Evolutionary conservation across 1,140 invertebrate species (phyloP), one percentile per base, ranked within the genome.

Genomic region (Hypsibius dujardini): DNA sequence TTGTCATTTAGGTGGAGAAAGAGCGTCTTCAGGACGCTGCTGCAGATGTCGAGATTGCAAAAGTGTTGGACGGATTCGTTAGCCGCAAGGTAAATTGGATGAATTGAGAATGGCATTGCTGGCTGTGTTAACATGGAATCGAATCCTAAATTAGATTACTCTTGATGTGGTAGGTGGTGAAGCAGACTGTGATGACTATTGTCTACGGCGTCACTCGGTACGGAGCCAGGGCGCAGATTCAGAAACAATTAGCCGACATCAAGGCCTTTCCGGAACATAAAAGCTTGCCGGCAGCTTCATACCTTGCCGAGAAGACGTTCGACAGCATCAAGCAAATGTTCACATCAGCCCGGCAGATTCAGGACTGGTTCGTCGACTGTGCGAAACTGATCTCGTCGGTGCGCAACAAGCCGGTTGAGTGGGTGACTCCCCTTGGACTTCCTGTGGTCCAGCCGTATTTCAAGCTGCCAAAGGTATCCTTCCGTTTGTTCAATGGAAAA

Each of bases 161-260:
- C n/a, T n/a, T n/a, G n/a, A n/a, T n/a, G n/a, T n/a, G n/a, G n/a
- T n/a, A 84, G 81, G 80, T 84, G 0, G 93, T 99, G 74, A 99
- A 99, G 79, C 95, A 98, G 81, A 97, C 96, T 0, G 90, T 99
- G 0, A 99, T 99, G 96, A 99, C 96, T 0, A 97, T 93, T 0
- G 96, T 99, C 1, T 99, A 99, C 77, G 96, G 96, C 2, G 96
- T 99, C 1, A 99, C 96, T 0, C 84, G 84, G 71, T 98, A 87
- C 79, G 96, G 96, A 1, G 95, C 95, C 0, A 82, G 86, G 67
- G 79, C 89, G 46, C 96, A 99, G 80, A 98, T 99, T 74, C 85
- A 87, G 0, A 87, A 87, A 73, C 93, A 97, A 79, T 80, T 99
- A 1, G 69, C 77, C 87, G 89, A 94, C 78, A 85, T 92, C 47